Evolutionary conservation across 2,797 vertebrate species (phyloP).

Genomic region (Alfaro cultratus): DNA sequence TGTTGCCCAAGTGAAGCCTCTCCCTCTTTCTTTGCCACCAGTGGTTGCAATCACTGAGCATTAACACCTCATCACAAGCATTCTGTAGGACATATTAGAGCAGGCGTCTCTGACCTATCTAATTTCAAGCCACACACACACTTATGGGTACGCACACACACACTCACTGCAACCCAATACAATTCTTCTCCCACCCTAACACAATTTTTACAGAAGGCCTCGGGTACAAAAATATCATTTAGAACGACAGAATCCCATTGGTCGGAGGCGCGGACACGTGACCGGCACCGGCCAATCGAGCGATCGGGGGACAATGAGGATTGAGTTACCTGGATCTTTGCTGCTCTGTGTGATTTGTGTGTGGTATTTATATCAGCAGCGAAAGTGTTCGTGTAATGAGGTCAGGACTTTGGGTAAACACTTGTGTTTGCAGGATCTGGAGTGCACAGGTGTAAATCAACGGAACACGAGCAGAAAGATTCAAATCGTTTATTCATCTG

Average conservation of each 20-base stretch:
- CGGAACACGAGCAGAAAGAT: slow-evolving; percentile 5
- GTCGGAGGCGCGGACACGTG: slow-evolving; percentile 70
- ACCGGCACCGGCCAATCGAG: slow-evolving; percentile 74
- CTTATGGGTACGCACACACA: slow-evolving; percentile 32
- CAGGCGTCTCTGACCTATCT: slow-evolving; percentile 69
- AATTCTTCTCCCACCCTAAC: slow-evolving; percentile 54
- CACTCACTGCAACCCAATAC: slow-evolving; percentile 59
- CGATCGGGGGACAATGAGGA: slow-evolving; percentile 62
- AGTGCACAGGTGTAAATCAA: slow-evolving; percentile 23
- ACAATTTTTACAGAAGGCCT: slow-evolving; percentile 70
- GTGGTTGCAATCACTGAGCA: slow-evolving; percentile 76
- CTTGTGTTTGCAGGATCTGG: slow-evolving; percentile 58
- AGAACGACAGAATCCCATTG: slow-evolving; percentile 59
- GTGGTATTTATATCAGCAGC: slow-evolving; percentile 84
- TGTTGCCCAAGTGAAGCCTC: slow-evolving; percentile 58
- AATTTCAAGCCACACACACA: slow-evolving; percentile 70
- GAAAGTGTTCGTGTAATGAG: slow-evolving; percentile 81
- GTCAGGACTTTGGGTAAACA: slow-evolving; percentile 80
- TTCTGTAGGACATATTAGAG: slow-evolving; percentile 82
- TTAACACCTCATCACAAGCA: slow-evolving; percentile 83
- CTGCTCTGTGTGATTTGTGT: slow-evolving; percentile 64
- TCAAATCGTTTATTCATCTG: slow-evolving; percentile 35
- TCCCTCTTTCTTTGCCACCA: slow-evolving; percentile 48
- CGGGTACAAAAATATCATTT: slow-evolving; percentile 79
- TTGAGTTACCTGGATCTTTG: slow-evolving; percentile 79